Conservation (phyloP, 1,140 invertebrate genomes). For the Plectus sambesii region DNA sequence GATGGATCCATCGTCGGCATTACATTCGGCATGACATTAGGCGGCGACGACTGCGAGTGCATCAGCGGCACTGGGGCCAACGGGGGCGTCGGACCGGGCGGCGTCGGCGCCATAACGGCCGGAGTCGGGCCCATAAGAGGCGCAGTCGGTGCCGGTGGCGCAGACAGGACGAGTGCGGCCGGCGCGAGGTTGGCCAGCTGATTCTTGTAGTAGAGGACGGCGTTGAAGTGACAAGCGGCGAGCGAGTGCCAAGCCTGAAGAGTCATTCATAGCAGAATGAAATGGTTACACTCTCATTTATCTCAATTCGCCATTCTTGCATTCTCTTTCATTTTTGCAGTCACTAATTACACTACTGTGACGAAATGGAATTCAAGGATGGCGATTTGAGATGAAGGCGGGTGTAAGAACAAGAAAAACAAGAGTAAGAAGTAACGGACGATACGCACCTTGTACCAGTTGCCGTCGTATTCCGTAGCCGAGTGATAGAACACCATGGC, state of each 20-base stretch:
- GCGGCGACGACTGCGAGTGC: no score
- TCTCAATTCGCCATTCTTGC: no score
- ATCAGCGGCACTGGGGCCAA: no score
- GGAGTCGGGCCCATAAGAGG: background rate
- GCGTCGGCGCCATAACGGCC: no score
- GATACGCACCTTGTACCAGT: slow-evolving; percentile 54
- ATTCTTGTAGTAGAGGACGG: slow-evolving; percentile 73
- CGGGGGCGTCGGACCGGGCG: no score
- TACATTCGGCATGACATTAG: no score
- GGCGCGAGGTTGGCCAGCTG: slow-evolving; percentile 3
- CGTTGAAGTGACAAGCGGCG: slow-evolving; percentile 95
- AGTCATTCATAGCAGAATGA: slow-evolving; percentile 5
- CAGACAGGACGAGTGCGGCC: background rate
- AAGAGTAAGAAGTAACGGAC: slow-evolving; percentile 1
- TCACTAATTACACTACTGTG: no score
- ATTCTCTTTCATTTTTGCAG: no score
- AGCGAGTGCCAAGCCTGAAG: slow-evolving; percentile 86
- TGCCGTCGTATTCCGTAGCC: slow-evolving; percentile 73
- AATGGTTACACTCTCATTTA: no score
- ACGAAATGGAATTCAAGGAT: no score
- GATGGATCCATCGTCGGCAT: no score
- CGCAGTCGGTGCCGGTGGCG: slow-evolving; percentile 8
- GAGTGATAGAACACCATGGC: slow-evolving; percentile 70
- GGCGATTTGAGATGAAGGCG: background rate
- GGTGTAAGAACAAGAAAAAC: slow-evolving; percentile 7